Base-by-base conservation (phyloP, 2,888 invertebrate genomes). In the Eustalomyia histrio region DNA sequence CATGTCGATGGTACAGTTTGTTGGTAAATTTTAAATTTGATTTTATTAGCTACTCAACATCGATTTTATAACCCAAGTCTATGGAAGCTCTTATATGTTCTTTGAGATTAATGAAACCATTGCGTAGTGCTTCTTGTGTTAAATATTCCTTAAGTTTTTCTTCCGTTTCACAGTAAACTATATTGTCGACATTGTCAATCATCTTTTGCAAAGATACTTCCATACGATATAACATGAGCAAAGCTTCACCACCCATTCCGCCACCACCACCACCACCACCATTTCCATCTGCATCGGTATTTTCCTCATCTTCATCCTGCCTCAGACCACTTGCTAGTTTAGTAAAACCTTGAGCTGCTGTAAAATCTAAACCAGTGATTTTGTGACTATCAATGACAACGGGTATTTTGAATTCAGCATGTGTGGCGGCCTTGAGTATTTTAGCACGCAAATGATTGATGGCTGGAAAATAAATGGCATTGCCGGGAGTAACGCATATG, bases 401-500 rank as follows among this genome's bases (percentile, higher is more conserved):
- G 0, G 93, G 92, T 14, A 92, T 89, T 58, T 88, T 88, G 84
- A 91, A 90, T 76, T 90, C 90, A 7, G 91, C 91, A 50, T 90
- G 90, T 29, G 89, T 86, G 58, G 92, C 92, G 7, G 92, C 92
- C 81, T 92, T 92, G 29, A 91, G 89, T 67, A 95, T 91, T 83
- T 92, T 92, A 43, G 92, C 91, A 1, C 93, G 91, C 55, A 95
- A 89, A 86, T 93, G 93, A 89, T 95, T 94, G 29, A 94, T 93
- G 71, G 94, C 94, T 55, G 95, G 94, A 90, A 95, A 96, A 87
- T 93, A 93, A 72, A 96, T 91, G 50, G 94, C 95, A 79, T 93
- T 91, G 84, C 94, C 93, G 1, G 95, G 94, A 80, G 92, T 93
- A 39, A 95, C 92, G 16, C 92, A 89, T 9, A 94, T 89, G 83